phyloP scores from a whole-genome alignment of 1,140 invertebrate genomes.

The Ceratina australensis region DNA sequence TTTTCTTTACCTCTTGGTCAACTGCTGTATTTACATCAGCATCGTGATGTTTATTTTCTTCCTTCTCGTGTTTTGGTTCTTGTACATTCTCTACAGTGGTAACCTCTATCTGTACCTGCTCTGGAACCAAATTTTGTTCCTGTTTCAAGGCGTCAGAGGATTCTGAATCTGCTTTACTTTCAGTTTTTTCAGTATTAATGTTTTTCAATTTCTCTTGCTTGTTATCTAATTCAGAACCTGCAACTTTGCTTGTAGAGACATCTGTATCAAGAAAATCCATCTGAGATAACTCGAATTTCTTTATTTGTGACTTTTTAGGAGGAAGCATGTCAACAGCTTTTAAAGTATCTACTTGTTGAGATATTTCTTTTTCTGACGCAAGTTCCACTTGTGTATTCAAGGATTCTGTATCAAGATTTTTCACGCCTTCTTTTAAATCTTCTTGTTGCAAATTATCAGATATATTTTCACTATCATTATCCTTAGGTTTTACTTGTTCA shows the following conservation, averaged over 20 bases:
- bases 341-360: conserved; percentile 16
- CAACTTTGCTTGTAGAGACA: conserved; percentile 17
- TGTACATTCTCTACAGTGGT: not conserved
- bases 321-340: conserved; percentile 68
- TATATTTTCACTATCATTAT: conserved; percentile 25
- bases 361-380: conserved; percentile 22
- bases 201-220: conserved; percentile 24
- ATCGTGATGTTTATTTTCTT: conserved; percentile 17
- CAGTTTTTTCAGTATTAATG: not conserved
- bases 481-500: conserved; percentile 10
- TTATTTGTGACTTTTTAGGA: conserved; percentile 76
- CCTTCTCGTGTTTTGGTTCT: not conserved
- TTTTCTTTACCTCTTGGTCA: conserved; percentile 7
- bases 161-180: conserved; percentile 3
- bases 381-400: conserved; percentile 3
- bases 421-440: conserved; percentile 19
- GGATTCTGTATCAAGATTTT: conserved; percentile 2
- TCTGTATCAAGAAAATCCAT: conserved; percentile 66
- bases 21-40: not conserved
- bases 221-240: not conserved
- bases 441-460: not conserved
- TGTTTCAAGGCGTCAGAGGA: not conserved
- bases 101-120: not conserved
- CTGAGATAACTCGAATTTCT: conserved; percentile 76
- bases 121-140: not conserved